A percentile compares a stretch with the other conserved stretches of the same genome.
These are phyloP conservation scores for Ptychobarbus kaznakovi DNA, from an alignment of 2,797 vertebrate genomes.

Conservation along the genomic window DNA sequence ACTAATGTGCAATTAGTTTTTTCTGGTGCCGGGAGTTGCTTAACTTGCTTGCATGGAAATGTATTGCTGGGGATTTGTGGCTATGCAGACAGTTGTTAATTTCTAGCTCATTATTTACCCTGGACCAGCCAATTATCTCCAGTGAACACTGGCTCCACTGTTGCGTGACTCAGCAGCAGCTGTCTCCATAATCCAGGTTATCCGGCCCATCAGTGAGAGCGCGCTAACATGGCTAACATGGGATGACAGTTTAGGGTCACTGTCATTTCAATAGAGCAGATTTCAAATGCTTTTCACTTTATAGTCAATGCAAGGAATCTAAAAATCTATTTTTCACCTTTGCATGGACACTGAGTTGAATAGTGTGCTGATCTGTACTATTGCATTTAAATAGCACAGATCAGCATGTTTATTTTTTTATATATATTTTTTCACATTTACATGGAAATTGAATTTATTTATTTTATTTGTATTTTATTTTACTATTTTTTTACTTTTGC, in stretches of 20 bases:
- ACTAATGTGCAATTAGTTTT: slow-evolving; percentile 31
- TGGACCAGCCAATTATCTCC: slow-evolving; percentile 54
- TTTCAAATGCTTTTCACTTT: slow-evolving; percentile 45
- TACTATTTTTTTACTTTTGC: background rate
- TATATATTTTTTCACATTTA: background rate
- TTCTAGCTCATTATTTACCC: slow-evolving; percentile 53
- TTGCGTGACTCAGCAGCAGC: slow-evolving; percentile 68
- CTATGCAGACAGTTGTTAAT: slow-evolving; percentile 35
- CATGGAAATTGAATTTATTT: background rate
- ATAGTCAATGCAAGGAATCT: slow-evolving; percentile 22
- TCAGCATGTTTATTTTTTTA: background rate
- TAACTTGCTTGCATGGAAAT: slow-evolving; percentile 27
- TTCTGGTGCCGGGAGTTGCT: background rate
- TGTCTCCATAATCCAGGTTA: slow-evolving; percentile 69
- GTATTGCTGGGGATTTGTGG: slow-evolving; percentile 11
- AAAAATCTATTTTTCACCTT: slow-evolving; percentile 3
- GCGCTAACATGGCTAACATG: slow-evolving; percentile 60
- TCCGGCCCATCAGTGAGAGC: slow-evolving; percentile 63
- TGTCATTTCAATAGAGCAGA: slow-evolving; percentile 55
- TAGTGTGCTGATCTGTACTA: background rate
- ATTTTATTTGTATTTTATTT: background rate
- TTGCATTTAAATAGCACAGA: background rate
- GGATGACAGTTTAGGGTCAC: slow-evolving; percentile 65
- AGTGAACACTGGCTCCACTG: slow-evolving; percentile 52
- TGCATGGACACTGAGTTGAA: background rate